Conservation (phyloP, 2,113 vertebrate genomes). For the Ranitomeya variabilis region DNA sequence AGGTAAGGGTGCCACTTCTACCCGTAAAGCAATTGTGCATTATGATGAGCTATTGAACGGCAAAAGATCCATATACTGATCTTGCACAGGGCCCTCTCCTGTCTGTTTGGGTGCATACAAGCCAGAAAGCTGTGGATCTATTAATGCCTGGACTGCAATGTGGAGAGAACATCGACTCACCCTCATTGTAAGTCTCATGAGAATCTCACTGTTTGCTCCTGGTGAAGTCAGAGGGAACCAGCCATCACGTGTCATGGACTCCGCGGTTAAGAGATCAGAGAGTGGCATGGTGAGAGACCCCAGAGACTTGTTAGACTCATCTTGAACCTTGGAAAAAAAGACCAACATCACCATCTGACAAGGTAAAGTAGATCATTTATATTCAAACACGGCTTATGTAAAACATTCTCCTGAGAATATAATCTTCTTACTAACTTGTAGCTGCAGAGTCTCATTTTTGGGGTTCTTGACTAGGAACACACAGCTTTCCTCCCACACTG, state of each 20-base stretch:
- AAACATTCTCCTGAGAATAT: not conserved
- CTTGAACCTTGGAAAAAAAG: slow-evolving; percentile 65
- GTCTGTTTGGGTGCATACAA: not conserved
- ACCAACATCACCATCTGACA: not conserved
- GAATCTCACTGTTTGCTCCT: slow-evolving; percentile 77
- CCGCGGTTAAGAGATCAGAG: slow-evolving; percentile 74
- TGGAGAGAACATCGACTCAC: slow-evolving; percentile 66
- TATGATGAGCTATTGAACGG: too few relatives aligned
- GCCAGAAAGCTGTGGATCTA: not conserved
- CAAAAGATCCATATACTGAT: too few relatives aligned
- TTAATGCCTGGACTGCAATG: slow-evolving; percentile 60
- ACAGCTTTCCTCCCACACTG: slow-evolving; percentile 86
- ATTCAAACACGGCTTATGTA: not conserved
- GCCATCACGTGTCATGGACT: slow-evolving; percentile 76
- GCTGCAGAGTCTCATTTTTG: slow-evolving; percentile 75
- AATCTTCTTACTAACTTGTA: slow-evolving; percentile 74
- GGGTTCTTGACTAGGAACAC: slow-evolving; percentile 83
- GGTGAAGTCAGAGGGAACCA: slow-evolving; percentile 80
- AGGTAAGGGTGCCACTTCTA: too few relatives aligned
- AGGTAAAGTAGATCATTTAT: not conserved
- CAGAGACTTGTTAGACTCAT: slow-evolving; percentile 67
- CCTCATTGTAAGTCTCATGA: slow-evolving; percentile 82
- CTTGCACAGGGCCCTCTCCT: too few relatives aligned
- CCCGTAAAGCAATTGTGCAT: too few relatives aligned
- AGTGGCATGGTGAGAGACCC: slow-evolving; percentile 79